Percentiles rank a stretch among this genome's conserved stretches.
Conservation (phyloP, 2,113 vertebrate genomes). For the Cyanoramphus novaezelandiae region DNA sequence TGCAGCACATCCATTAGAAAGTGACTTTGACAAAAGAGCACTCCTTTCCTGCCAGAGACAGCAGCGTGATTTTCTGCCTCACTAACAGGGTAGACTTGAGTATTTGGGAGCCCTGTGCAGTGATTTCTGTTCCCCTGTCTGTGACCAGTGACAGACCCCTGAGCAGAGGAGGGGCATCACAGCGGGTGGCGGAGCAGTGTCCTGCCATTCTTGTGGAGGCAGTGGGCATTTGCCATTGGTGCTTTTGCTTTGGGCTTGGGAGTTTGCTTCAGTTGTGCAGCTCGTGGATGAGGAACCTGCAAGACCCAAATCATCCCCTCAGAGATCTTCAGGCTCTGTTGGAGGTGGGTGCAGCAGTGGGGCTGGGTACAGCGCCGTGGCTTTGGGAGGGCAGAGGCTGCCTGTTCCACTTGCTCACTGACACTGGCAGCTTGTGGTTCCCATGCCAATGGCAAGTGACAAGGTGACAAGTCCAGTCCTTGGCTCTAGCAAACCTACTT, state of each 20-base stretch:
- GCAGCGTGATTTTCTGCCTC: not conserved
- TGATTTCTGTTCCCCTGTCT: not conserved
- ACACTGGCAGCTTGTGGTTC: slow-evolving; percentile 57
- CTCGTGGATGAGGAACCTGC: not conserved
- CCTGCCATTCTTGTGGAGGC: not conserved
- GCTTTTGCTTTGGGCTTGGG: not conserved
- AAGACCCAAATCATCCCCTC: not conserved
- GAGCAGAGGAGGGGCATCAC: not conserved
- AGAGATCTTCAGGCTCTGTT: slow-evolving; percentile 1
- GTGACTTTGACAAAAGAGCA: not conserved
- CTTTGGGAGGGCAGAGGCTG: not conserved
- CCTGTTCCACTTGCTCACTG: not conserved
- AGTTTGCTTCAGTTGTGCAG: not conserved
- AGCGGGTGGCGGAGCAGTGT: not conserved
- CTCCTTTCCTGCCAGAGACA: not conserved
- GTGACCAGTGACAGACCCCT: not conserved
- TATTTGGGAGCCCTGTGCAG: not conserved
- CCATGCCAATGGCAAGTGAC: slow-evolving; percentile 75
- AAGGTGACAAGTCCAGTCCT: slow-evolving; percentile 87
- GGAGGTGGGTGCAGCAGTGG: not conserved
- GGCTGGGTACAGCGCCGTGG: not conserved
- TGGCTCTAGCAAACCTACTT: slow-evolving; percentile 80
- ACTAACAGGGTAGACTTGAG: not conserved
- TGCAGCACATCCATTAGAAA: not conserved
- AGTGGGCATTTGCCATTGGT: slow-evolving; percentile 16